phyloP scores from a whole-genome alignment of 2,888 invertebrate genomes.

The Pterobdella sp. region DNA sequence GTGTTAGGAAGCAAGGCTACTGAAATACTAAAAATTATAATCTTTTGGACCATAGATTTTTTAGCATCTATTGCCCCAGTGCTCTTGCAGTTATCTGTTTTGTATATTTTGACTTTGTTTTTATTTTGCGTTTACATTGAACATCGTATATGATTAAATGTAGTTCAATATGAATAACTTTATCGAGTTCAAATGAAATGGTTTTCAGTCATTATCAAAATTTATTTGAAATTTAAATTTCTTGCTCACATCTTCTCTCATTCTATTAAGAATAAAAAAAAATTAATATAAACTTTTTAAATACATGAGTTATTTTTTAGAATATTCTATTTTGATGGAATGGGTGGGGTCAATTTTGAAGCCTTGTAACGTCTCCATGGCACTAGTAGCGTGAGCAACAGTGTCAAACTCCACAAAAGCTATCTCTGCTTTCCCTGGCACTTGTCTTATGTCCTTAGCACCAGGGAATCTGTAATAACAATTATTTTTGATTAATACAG shows the following conservation, averaged over 20 bases:
- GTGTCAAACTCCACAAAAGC: slow-evolving; percentile 25
- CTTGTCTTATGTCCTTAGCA: slow-evolving; percentile 20
- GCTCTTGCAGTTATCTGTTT: too few relatives aligned
- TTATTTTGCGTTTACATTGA: too few relatives aligned
- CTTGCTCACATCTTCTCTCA: neutral
- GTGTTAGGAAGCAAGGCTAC: too few relatives aligned
- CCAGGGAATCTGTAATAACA: slow-evolving; percentile 8
- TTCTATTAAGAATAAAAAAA: neutral
- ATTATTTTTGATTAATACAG: neutral
- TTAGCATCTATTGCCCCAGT: too few relatives aligned
- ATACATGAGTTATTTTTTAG: slow-evolving; percentile 23
- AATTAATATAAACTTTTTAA: too few relatives aligned
- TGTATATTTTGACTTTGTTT: too few relatives aligned
- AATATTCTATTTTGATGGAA: slow-evolving; percentile 19
- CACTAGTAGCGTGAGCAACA: neutral
- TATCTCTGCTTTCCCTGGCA: slow-evolving; percentile 18
- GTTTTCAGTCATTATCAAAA: neutral
- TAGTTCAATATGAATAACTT: too few relatives aligned
- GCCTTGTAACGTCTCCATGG: slow-evolving; percentile 23
- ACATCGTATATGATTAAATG: too few relatives aligned
- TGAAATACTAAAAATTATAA: too few relatives aligned
- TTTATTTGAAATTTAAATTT: neutral
- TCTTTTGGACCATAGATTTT: too few relatives aligned
- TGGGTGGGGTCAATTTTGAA: slow-evolving; percentile 27
- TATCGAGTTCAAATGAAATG: neutral